Conservation (phyloP, 2,888 invertebrate genomes). For the Germaria angustata region DNA sequence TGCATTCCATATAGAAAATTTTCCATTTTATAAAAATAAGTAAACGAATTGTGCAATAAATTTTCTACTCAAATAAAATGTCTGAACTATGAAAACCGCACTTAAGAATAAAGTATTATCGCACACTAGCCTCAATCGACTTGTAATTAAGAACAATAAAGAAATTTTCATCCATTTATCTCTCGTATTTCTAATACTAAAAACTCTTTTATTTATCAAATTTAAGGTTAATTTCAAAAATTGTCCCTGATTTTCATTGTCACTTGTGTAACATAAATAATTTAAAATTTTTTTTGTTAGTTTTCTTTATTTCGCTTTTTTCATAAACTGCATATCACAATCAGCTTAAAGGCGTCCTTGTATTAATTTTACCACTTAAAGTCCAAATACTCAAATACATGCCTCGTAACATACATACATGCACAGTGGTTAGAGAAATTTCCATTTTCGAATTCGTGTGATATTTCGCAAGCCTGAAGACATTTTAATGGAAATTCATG, state of each 20-base stretch:
- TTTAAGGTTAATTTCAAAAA: background rate
- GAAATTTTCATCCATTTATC: too few relatives aligned
- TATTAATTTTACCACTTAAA: conserved; percentile 46
- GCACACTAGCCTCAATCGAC: too few relatives aligned
- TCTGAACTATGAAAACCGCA: too few relatives aligned
- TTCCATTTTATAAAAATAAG: too few relatives aligned
- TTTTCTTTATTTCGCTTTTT: background rate
- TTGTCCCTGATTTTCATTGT: background rate
- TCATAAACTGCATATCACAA: conserved; percentile 23
- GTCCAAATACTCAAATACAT: too few relatives aligned
- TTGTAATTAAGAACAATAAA: too few relatives aligned
- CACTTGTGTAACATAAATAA: background rate
- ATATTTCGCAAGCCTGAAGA: background rate
- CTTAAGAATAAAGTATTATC: too few relatives aligned
- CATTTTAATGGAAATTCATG: too few relatives aligned
- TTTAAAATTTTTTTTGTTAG: background rate
- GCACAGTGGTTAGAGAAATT: background rate
- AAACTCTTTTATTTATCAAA: background rate
- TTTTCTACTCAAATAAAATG: too few relatives aligned
- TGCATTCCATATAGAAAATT: too few relatives aligned
- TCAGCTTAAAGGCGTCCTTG: conserved; percentile 52
- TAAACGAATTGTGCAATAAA: too few relatives aligned
- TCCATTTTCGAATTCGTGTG: background rate
- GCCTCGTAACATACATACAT: too few relatives aligned
- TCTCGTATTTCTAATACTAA: background rate